Base-by-base conservation (phyloP, 1,140 invertebrate genomes). In the Trachymyrmex cornetzi region DNA sequence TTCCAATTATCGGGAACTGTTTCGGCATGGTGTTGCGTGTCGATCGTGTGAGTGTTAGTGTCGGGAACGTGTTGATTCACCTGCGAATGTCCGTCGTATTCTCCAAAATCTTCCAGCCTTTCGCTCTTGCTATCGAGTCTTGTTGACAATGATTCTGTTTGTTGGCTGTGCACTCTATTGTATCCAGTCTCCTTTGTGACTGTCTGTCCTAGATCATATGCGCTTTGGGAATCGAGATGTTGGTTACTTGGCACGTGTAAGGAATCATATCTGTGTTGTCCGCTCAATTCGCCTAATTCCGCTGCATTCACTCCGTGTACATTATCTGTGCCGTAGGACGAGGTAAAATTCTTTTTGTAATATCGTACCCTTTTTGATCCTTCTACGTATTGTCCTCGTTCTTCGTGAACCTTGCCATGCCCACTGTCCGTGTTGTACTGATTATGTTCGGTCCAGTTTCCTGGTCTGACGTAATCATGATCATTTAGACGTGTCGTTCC, bases 401-500 rank as follows among this genome's bases (percentile, higher is more conserved):
- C 93, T 86, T 93, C 91, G 11, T 93, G 90, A 53, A 94, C 91
- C 75, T 87, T 86, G 27, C 91, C 93, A 44, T 89, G 88, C 11
- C 92, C 93, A 50, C 84, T 72, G n/a, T 91, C 77, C 5, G 91
- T 85, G 53, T 64, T 81, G 27, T 92, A 93, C 14, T 89, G 69
- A 69, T 93, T 91, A 34, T 88, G 89, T 57, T 94, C 92, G 3
- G 89, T 86, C 93, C 93, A 94, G n/a, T 92, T 94, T 9, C 93
- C 93, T 61, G 92, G 93, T 66, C 63, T 90, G 3, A 84, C 61
- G 63, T 88, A 89, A 53, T 92, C 87, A 11, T 90, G 72, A 24
- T 88, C 67, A 19, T 89, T 80, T 61, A 90, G 57, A 63, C 63
- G 64, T 14, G 85, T 34, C 24, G 38, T 24, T 9, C 19, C 66